Conservation (phyloP, 2,797 vertebrate genomes). For the Coregonus suidteri region DNA sequence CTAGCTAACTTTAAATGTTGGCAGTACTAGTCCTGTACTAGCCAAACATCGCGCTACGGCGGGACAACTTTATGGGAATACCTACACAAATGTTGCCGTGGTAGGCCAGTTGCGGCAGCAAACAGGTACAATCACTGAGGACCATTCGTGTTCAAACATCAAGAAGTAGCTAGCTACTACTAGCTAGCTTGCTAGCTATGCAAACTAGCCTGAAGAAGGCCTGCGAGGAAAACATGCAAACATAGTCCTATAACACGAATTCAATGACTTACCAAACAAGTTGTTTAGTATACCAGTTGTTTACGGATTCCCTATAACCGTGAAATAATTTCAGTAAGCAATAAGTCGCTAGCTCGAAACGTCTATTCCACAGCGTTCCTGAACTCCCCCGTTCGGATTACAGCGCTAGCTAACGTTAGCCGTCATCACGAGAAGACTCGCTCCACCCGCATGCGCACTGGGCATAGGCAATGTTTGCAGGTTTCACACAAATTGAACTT, state of each 20-base stretch:
- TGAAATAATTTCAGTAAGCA: slow-evolving; percentile 28
- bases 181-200: not conserved
- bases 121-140: not conserved
- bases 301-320: slow-evolving; percentile 29
- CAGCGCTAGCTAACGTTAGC: slow-evolving; percentile 68
- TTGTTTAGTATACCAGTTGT: slow-evolving; percentile 17
- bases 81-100: too few relatives aligned
- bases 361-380: slow-evolving; percentile 30
- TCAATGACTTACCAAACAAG: slow-evolving; percentile 57
- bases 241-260: not conserved
- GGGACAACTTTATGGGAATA: too few relatives aligned
- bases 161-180: not conserved
- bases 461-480: too few relatives aligned
- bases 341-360: not conserved
- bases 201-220: slow-evolving; percentile 1
- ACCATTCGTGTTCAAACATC: not conserved
- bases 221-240: slow-evolving; percentile 20
- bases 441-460: slow-evolving; percentile 65
- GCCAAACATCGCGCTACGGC: too few relatives aligned
- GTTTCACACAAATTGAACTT: too few relatives aligned
- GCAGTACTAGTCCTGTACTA: too few relatives aligned
- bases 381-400: slow-evolving; percentile 31
- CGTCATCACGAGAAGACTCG: slow-evolving; percentile 78
- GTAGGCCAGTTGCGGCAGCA: too few relatives aligned
- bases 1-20: not conserved